Evolutionary conservation across 2,113 vertebrate genomes (phyloP).

Genomic region (Cochlearius cochlearius): DNA sequence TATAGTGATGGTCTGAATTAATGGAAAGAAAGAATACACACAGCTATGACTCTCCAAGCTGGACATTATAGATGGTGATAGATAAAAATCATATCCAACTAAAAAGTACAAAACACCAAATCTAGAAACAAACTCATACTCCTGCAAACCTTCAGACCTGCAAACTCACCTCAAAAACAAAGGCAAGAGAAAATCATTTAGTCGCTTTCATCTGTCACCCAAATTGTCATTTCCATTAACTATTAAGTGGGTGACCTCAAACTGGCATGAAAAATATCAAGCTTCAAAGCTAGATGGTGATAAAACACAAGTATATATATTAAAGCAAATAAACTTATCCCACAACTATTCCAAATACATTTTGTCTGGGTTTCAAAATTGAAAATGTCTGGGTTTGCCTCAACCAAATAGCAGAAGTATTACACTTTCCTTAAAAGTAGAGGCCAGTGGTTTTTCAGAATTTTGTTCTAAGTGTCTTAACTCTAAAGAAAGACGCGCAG

Average conservation of each 20-base stretch:
- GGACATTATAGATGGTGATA: neutral
- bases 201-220: neutral
- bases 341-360: neutral
- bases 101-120: neutral
- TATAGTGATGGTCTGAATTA: slow-evolving; percentile 74
- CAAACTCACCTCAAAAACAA: neutral
- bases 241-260: slow-evolving; percentile 1
- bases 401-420: neutral
- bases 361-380: neutral
- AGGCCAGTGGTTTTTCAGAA: neutral
- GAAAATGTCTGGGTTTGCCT: neutral
- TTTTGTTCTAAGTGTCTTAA: neutral
- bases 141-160: neutral
- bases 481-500: neutral
- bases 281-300: neutral
- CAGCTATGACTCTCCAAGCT: neutral
- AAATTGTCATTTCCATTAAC: neutral
- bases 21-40: neutral
- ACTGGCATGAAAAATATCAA: neutral
- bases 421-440: neutral
- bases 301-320: neutral
- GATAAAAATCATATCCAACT: neutral
- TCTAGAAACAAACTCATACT: neutral
- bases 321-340: neutral
- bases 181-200: neutral